Evolutionary conservation across 2,797 vertebrate genomes (phyloP), one percentile per base, ranked within the genome.

Genomic region (Orestias chungarensis): DNA sequence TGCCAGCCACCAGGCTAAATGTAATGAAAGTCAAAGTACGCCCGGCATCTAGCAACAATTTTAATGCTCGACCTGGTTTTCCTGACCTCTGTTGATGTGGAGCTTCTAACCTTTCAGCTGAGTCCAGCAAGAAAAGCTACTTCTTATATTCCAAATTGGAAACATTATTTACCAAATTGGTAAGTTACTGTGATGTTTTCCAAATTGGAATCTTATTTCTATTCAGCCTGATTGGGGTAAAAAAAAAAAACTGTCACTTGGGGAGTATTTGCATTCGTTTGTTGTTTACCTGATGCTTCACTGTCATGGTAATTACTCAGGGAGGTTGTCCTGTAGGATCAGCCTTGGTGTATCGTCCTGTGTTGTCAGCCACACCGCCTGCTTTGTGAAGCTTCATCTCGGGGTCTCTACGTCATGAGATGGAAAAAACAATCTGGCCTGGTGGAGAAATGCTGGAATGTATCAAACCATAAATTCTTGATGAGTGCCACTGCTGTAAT

Each of bases 131-230:
- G 82, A 42, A 90, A 96, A 95, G 94, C 87, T 93, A 87, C 76
- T 86, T 90, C 91, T 94, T 93, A 93, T 79, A 95, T 99, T 99
- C 97, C 97, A 98, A 96, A 98, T 97, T 98, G 98, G 97, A 98
- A 99, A 96, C 95, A 93, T 95, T 93, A 84, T 97, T 97, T 98
- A 97, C 97, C 97, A 98, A 96, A 98, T 98, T 98, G 98, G 97
- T 97, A 98, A 96, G 94, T 95, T 92, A 90, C 52, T 66, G 84
- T 90, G 84, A 93, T 95, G 94, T 95, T 96, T 95, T 96, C 96
- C 96, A 94, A 95, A 95, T 95, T 95, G 94, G 95, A 96, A 93
- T 92, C 67, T 9, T 90, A 75, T 75, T 85, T 88, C 84, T 91
- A 86, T 93, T 87, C 83, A 88, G 81, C 86, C 72, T 84, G 79